A percentile compares a stretch with the other conserved stretches of the same genome.
Conservation (phyloP, 2,888 invertebrate species). For the Cephus spinipes region DNA sequence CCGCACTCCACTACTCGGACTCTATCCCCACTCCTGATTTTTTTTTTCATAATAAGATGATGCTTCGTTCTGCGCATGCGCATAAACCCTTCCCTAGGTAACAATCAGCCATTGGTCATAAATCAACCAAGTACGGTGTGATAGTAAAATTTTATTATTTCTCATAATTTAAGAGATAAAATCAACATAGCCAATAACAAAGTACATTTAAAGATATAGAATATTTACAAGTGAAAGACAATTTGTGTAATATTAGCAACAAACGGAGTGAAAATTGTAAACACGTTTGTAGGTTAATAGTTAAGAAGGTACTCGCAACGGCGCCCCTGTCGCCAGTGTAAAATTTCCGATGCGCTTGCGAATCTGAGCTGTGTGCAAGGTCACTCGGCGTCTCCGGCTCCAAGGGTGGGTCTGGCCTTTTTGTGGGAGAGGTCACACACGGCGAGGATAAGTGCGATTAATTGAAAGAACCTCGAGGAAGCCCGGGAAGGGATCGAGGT, state of each 20-base stretch:
- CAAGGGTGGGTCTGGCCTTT: conserved; percentile 52
- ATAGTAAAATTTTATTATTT: neutral
- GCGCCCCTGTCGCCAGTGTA: neutral
- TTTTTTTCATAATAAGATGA: neutral
- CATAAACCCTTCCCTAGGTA: neutral
- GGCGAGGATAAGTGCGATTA: conserved; percentile 10
- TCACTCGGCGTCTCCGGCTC: conserved; percentile 35
- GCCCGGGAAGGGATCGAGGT: conserved; percentile 1
- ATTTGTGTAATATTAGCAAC: neutral
- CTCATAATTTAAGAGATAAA: neutral
- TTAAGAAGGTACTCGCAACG: neutral
- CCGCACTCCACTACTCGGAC: neutral
- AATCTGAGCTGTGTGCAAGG: conserved; percentile 1
- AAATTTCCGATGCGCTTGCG: neutral
- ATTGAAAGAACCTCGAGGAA: conserved; percentile 6
- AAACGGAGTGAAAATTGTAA: neutral
- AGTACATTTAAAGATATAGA: neutral
- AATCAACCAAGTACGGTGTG: neutral
- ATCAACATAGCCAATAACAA: neutral
- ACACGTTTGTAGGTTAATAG: neutral
- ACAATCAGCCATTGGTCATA: neutral
- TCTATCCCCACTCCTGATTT: neutral
- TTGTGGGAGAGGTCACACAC: conserved; percentile 42
- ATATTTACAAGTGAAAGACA: neutral
- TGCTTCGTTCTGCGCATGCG: neutral